Evolutionary conservation across 2,797 vertebrate species (phyloP), one percentile per base, ranked within the genome.

Genomic region (Delichon dasypus): DNA sequence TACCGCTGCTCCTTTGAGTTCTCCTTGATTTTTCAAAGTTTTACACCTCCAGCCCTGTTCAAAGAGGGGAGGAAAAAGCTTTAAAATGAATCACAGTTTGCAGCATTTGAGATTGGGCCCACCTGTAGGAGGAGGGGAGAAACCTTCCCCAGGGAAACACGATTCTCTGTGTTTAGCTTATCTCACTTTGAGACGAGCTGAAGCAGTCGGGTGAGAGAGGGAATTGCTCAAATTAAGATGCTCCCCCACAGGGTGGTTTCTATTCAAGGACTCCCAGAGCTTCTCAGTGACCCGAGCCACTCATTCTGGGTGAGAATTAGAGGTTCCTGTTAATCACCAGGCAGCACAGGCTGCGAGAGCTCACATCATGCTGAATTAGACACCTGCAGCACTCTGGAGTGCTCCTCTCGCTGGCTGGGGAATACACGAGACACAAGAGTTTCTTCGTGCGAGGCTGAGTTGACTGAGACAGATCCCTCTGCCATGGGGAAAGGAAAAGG

Each of bases 1-100:
- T 30, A 51, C 21, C 25, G 62, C 42, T 54, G 34, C 60, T 76
- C 54, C 73, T 94, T 90, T 88, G 76, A 88, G 55, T 57, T 92
- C 60, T 65, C 15, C 76, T 44, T 50, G 26, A 74, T 93, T 94
- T 93, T 94, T 88, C 70, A 65, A 92, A 85, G 64, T 78, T 90
- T 94, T 54, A 84, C 85, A 88, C 91, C 53, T 92, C 76, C 45
- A 86, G 21, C 30, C 89, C 62, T 60, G 29, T 86, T 94, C 88
- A 89, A 91, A 96, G 82, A 73, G 38, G 62, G 21, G 21, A 92
- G 32, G 32, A 45, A 85, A 90, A 85, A 38, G 30, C 51, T 81
- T 88, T 89, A n/a, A 84, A 84, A 81, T 8, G 4, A 89, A 79
- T 75, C 66, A 26, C 55, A 70, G 79, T 53, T 73, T 54, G 61